Evolutionary conservation across 2,888 invertebrate genomes (phyloP).

Genomic region (Trachelus tabidus): DNA sequence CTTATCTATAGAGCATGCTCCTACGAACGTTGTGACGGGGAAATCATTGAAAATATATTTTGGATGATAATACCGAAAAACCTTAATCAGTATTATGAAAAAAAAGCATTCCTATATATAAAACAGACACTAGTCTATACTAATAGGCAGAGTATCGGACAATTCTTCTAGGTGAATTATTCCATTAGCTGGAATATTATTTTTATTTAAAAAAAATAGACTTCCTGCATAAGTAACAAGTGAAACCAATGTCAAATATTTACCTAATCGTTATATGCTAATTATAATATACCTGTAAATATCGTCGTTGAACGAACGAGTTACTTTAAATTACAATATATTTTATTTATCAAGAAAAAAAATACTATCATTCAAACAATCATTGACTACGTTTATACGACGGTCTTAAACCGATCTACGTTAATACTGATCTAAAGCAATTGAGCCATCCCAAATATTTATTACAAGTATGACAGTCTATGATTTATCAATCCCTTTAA

Average conservation of each 20-base stretch:
- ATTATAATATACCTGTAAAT: too few relatives aligned
- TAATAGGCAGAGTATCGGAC: not conserved
- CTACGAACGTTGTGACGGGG: not conserved
- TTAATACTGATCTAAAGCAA: too few relatives aligned
- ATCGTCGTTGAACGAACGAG: not conserved
- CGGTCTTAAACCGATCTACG: too few relatives aligned
- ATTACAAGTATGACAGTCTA: too few relatives aligned
- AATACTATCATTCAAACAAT: too few relatives aligned
- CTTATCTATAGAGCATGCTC: constrained; percentile 29
- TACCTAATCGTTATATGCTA: not conserved
- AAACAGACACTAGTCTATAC: not conserved
- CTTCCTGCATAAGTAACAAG: not conserved
- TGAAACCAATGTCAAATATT: not conserved
- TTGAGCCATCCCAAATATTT: too few relatives aligned
- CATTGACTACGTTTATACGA: not conserved
- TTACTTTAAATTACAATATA: not conserved
- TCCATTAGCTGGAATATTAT: not conserved
- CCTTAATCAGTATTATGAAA: not conserved
- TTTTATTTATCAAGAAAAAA: not conserved
- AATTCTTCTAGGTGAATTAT: not conserved
- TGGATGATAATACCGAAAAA: not conserved
- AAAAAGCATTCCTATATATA: not conserved
- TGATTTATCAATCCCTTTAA: too few relatives aligned
- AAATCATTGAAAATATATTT: not conserved
- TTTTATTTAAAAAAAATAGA: not conserved